Evolutionary conservation across 2,797 vertebrate species (phyloP).

Genomic region (Lateolabrax maculatus): DNA sequence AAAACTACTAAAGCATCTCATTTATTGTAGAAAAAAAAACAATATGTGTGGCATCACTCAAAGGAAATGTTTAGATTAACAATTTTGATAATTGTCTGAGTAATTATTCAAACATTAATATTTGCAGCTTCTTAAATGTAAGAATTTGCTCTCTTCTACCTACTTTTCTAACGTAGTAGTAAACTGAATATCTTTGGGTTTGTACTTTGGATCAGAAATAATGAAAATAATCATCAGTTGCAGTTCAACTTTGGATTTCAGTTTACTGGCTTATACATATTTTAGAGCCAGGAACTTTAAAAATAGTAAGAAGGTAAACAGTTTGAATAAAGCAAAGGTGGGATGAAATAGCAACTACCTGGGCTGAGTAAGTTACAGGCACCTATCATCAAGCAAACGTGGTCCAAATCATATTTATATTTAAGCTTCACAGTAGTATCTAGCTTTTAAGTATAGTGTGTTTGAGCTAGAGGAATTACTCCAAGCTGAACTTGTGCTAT

Average conservation of each 20-base stretch:
- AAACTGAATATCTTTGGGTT: background rate
- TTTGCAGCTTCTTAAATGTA: background rate
- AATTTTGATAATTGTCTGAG: background rate
- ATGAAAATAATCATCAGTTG: background rate
- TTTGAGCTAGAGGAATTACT: background rate
- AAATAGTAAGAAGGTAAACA: background rate
- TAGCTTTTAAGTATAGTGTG: background rate
- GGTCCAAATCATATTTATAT: background rate
- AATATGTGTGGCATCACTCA: background rate
- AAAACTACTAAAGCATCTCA: background rate
- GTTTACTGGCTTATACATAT: background rate
- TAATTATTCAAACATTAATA: background rate
- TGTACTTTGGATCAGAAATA: background rate
- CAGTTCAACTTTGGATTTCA: background rate
- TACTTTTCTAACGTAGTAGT: background rate
- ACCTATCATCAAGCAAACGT: background rate
- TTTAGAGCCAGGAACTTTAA: background rate
- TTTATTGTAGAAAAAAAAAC: background rate
- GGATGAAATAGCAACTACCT: background rate
- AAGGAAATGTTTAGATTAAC: background rate
- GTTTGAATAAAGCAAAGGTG: background rate
- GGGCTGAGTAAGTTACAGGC: background rate
- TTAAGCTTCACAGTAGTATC: background rate
- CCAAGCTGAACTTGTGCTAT: background rate
- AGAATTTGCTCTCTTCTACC: background rate